Base-by-base conservation (phyloP, 2,113 vertebrate genomes). In the Lipophrys pholis region DNA sequence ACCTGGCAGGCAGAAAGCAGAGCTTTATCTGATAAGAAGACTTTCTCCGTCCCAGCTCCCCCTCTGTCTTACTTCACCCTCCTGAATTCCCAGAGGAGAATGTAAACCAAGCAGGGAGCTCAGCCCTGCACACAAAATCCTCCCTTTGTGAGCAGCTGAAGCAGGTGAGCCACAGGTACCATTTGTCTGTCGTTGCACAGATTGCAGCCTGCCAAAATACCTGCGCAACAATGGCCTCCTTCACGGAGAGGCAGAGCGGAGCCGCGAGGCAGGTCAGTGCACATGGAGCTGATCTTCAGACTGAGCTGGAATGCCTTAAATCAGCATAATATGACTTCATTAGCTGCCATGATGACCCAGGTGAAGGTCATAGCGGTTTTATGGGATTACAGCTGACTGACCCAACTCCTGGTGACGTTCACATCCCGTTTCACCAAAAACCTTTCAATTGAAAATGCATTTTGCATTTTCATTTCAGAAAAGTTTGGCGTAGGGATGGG, bases 21-120 rank as follows among this genome's bases (percentile, higher is more conserved):
- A 76, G 57, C 69, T 67, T 65, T 73, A 88, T 79, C 83, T 81
- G 78, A 88, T 83, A 65, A 83, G 74, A 50, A 36, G 41, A 50
- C 48, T 80, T 62, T 43, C 76, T 70, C 63, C 63, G 63, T 62
- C 55, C 57, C 73, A 55, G 58, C 76, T 51, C 61, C 78, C 10
- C 17, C 51, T 21, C 51, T 55, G 42, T 70, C 58, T 48, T 41
- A 43, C 76, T 53, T 54, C 53, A 48, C 39, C 64, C 65, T 48
- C 56, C 39, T 17, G 10, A 14, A 36, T 67, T 30, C 60, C 46
- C 56, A 52, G 11, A 50, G 64, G 43, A 69, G 69, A 21, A 38
- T 80, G 70, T 55, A 73, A 77, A 80, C 62, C 73, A 59, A 66
- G 69, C 78, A 61, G 50, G 64, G 42, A 77, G 63, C 49, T 69